These are phyloP conservation scores for Hippoglossus hippoglossus DNA, from an alignment of 2,797 vertebrate species.

Conservation along the genomic window DNA sequence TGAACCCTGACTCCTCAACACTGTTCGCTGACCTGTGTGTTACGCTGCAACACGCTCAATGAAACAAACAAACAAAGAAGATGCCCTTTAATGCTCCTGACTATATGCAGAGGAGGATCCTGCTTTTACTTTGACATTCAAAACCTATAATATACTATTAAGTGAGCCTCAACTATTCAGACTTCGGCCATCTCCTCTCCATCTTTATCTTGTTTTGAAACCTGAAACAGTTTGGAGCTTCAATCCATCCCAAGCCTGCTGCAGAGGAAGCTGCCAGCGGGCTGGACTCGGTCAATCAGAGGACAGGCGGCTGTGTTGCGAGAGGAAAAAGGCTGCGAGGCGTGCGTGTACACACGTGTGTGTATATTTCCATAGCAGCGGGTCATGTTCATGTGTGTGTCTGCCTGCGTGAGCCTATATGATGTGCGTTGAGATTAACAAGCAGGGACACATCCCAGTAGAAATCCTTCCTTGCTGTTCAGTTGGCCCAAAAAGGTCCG, in stretches of 20 bases:
- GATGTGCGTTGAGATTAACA: slow-evolving; percentile 51
- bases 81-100: slow-evolving; percentile 42
- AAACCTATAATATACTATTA: slow-evolving; percentile 8
- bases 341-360: not conserved
- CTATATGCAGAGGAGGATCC: slow-evolving; percentile 29
- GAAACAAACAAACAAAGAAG: slow-evolving; percentile 61
- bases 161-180: slow-evolving; percentile 10
- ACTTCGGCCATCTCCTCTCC: slow-evolving; percentile 31
- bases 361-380: slow-evolving; percentile 31
- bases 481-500: slow-evolving; percentile 69
- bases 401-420: slow-evolving; percentile 35
- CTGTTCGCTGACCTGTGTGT: slow-evolving; percentile 77
- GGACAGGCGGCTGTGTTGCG: slow-evolving; percentile 63
- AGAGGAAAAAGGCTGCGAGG: slow-evolving; percentile 54
- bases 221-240: slow-evolving; percentile 44
- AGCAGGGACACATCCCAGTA: slow-evolving; percentile 61
- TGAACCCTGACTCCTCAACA: slow-evolving; percentile 71
- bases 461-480: slow-evolving; percentile 62
- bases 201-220: slow-evolving; percentile 64
- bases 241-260: slow-evolving; percentile 36
- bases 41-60: slow-evolving; percentile 61
- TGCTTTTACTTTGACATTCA: slow-evolving; percentile 34
- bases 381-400: slow-evolving; percentile 14
- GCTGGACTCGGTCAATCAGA: slow-evolving; percentile 68
- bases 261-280: slow-evolving; percentile 58